Evolutionary conservation across 2,113 vertebrate species (phyloP), one percentile per base, ranked within the genome.

Genomic region (Forbesichthys agassizii): DNA sequence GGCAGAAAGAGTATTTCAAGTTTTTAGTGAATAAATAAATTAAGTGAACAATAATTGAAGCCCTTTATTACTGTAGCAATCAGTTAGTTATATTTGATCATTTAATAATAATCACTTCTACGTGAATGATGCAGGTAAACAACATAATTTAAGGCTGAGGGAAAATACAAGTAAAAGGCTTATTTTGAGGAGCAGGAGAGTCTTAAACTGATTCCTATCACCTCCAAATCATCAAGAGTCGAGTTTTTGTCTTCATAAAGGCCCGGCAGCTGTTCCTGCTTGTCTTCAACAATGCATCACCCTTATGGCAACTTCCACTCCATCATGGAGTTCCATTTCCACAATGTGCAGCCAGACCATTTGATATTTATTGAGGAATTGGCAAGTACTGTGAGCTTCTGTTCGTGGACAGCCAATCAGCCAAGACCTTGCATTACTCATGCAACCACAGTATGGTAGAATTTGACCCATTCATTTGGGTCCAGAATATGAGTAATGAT

Each of bases 291-390:
- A 75, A 88, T 83, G 80, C 85, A 83, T 81, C 77, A 86, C 55
- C 69, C 80, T 33, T 82, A 78, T 78, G 67, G 84, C 80, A 60
- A 79, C 56, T 57, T 70, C 27, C 76, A 74, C 65, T 88, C 89
- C 53, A 88, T 90, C 85, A 83, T 79, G 48, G 79, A 64, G 58
- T 55, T 8, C 86, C 74, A 77, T 92, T 92, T 90, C 75, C 69
- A 73, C 59, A 84, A 85, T 82, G 65, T 69, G 78, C 68, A 83
- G 81, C 79, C 77, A 80, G 76, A 48, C 14, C 80, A 77, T 91
- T 88, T 91, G 78, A 81, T 92, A 90, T 88, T 90, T 92, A 86
- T 81, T 73, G 83, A 87, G 80, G 58, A 86, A 86, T 89, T 85
- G 91, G 77, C 74, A 91, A 84, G 46, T 4, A 67, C 12, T 64